Evolutionary conservation across 2,113 vertebrate genomes (phyloP).

Genomic region (Amblyornis subalaris): DNA sequence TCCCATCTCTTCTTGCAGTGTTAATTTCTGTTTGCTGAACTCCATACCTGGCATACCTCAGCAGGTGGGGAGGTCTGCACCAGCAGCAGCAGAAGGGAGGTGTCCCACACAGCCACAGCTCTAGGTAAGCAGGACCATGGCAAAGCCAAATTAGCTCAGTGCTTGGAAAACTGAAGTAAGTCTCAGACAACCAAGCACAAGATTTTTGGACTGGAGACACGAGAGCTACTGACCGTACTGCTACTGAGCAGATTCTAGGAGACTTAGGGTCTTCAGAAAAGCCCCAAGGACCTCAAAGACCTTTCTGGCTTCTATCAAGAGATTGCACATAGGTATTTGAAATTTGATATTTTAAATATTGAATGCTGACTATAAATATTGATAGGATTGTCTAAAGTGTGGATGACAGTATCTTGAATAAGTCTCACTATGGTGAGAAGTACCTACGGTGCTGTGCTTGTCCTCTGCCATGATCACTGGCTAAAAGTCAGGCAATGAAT

Average conservation of each 20-base stretch:
- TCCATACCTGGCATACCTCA: neutral
- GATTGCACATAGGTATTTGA: neutral
- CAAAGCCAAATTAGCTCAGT: neutral
- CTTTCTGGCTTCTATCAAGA: neutral
- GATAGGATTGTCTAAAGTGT: neutral
- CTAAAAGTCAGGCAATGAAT: neutral
- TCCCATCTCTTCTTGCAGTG: neutral
- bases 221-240: neutral
- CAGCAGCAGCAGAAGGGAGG: neutral
- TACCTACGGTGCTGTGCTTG: neutral
- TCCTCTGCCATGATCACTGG: neutral
- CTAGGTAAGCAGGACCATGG: rapidly evolving
- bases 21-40: neutral
- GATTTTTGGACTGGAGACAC: neutral
- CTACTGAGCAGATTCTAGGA: neutral
- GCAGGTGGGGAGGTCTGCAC: neutral
- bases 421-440: neutral
- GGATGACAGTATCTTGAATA: neutral
- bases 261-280: neutral
- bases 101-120: neutral
- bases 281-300: neutral
- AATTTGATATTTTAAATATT: neutral
- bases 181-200: neutral
- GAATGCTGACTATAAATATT: neutral
- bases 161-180: neutral